A percentile compares a stretch with the other conserved stretches of the same genome.
These are phyloP conservation scores for Trididemnum miniatum DNA, from an alignment of 23 tunicate genomes.

Conservation along the genomic window DNA sequence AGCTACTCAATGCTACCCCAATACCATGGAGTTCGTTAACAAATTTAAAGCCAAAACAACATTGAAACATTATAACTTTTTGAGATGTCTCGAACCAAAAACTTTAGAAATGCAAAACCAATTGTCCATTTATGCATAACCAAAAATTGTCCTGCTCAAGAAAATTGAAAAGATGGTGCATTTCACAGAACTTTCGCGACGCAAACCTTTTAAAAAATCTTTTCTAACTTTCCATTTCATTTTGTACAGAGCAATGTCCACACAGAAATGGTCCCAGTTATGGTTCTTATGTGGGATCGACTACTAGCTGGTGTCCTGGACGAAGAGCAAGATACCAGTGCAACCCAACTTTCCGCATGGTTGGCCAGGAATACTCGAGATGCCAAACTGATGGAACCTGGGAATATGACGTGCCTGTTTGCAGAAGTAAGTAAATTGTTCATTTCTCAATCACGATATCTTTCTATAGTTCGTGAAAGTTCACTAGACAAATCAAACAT, in stretches of 20 bases:
- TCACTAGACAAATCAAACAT: no score
- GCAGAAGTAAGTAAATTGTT: conserved; percentile 18
- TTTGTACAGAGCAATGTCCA: conserved; percentile 14
- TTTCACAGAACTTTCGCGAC: not conserved
- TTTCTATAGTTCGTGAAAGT: no score
- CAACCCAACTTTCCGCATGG: conserved; percentile 22
- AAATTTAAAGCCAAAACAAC: not conserved
- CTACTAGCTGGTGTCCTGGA: conserved; percentile 24
- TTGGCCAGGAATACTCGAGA: conserved; percentile 8
- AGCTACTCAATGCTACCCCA: no score
- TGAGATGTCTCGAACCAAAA: not conserved
- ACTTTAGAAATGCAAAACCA: no score
- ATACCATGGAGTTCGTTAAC: not conserved
- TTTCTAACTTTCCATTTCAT: no score
- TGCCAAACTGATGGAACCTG: conserved; percentile 33
- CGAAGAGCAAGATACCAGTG: conserved; percentile 20
- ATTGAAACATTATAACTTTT: not conserved
- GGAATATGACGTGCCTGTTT: conserved; percentile 17
- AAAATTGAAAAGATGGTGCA: not conserved
- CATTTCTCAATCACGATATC: not conserved
- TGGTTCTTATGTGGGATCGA: conserved; percentile 13
- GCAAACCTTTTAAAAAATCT: no score
- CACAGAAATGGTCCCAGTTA: conserved; percentile 15
- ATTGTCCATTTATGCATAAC: no score
- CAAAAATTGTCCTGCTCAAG: no score